phyloP scores from a whole-genome alignment of 2,113 vertebrate genomes.

The Tachysurus fulvidraco region DNA sequence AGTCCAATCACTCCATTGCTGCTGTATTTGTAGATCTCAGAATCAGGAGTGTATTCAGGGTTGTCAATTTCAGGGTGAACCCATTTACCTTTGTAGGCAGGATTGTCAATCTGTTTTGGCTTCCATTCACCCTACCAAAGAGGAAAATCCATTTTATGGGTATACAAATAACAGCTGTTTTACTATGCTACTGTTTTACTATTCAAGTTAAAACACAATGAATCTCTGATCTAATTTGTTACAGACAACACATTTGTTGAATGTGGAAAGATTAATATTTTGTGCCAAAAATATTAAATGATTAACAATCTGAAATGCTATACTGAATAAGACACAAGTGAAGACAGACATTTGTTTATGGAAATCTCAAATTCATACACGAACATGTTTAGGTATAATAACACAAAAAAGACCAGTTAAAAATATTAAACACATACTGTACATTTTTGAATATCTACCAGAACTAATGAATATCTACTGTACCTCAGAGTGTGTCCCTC shows the following conservation, averaged over 20 bases:
- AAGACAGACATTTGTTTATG: not conserved
- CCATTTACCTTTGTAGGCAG: conserved; percentile 81
- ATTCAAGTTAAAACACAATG: not conserved
- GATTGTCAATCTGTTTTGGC: conserved; percentile 78
- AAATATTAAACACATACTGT: not conserved
- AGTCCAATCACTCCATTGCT: conserved; percentile 78
- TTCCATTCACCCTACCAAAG: conserved; percentile 77
- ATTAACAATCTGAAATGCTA: not conserved
- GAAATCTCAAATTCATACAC: not conserved
- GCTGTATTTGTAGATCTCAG: conserved; percentile 76
- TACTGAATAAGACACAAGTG: not conserved
- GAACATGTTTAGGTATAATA: not conserved
- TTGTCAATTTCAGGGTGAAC: conserved; percentile 84
- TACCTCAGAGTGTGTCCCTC: not conserved
- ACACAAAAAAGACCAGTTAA: not conserved
- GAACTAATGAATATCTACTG: not conserved
- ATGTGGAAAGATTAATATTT: not conserved
- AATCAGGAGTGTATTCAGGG: conserved; percentile 77
- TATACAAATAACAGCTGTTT: not conserved
- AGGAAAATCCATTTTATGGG: not conserved
- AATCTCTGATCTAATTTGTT: not conserved
- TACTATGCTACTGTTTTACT: conserved; percentile 3
- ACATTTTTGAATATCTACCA: not conserved
- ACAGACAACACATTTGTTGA: not conserved
- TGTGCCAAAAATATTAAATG: not conserved